Conservation (phyloP, 2,888 invertebrate species). For the Macrophya alboannulata region DNA sequence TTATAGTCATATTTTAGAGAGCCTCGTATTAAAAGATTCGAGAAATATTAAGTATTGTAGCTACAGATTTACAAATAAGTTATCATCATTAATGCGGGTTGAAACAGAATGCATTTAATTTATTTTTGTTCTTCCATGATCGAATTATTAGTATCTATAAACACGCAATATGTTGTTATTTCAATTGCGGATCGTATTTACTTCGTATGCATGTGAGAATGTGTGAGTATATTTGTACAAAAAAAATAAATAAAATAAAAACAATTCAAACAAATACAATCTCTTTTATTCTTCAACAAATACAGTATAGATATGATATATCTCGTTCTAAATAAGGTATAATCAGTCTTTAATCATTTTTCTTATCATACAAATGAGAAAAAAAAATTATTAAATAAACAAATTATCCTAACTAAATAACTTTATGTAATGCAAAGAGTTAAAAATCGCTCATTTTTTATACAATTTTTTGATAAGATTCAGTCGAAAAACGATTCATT, state of each 20-base stretch:
- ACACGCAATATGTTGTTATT: conserved; percentile 5
- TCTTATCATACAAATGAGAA: neutral
- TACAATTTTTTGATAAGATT: neutral
- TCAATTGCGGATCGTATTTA: conserved; percentile 2
- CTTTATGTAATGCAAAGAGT: neutral
- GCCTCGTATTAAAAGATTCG: neutral
- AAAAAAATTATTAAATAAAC: neutral
- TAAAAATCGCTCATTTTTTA: too few relatives aligned
- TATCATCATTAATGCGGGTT: neutral
- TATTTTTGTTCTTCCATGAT: conserved; percentile 48
- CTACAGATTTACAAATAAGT: conserved; percentile 11
- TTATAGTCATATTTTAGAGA: neutral
- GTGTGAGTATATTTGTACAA: conserved; percentile 55
- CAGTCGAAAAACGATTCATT: neutral
- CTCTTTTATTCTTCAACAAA: neutral
- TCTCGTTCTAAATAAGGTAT: neutral
- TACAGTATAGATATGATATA: neutral
- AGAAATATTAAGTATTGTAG: conserved; percentile 13
- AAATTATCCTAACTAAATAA: neutral
- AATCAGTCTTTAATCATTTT: neutral
- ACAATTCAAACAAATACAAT: conserved; percentile 13
- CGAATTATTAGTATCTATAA: neutral
- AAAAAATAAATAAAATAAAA: conserved; percentile 54
- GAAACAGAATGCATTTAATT: conserved; percentile 29
- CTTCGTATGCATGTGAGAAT: conserved; percentile 48